phyloP scores from a whole-genome alignment of 2,888 invertebrate species.

The Diploptera punctata region DNA sequence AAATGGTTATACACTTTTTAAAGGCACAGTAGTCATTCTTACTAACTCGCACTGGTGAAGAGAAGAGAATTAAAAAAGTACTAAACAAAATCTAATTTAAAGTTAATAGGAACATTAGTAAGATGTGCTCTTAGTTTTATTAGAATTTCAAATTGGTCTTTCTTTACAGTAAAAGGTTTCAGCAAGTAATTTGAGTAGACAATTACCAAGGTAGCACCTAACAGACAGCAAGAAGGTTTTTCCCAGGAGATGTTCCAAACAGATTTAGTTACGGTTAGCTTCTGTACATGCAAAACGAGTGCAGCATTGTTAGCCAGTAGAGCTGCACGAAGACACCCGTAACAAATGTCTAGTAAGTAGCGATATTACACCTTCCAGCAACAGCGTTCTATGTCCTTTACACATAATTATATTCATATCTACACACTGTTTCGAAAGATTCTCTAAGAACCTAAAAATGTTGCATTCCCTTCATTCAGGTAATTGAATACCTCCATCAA shows the following conservation, averaged over 20 bases:
- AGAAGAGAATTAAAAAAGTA: not conserved
- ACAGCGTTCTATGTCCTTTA: not conserved
- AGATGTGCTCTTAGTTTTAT: not conserved
- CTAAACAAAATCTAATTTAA: constrained; percentile 22
- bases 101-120: not conserved
- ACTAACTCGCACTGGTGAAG: not conserved
- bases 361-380: not conserved
- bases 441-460: too few species aligned
- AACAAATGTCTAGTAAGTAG: constrained; percentile 16
- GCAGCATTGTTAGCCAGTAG: constrained; percentile 10
- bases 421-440: too few species aligned
- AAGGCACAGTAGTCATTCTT: not conserved
- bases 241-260: constrained; percentile 27
- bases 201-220: constrained; percentile 7
- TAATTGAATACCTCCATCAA: too few species aligned
- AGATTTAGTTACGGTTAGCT: constrained; percentile 28
- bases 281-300: constrained; percentile 27
- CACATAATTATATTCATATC: too few species aligned
- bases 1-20: not conserved
- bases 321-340: constrained; percentile 22
- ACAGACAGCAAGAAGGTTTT: not conserved
- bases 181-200: constrained; percentile 16
- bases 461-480: too few species aligned
- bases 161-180: not conserved
- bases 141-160: constrained; percentile 19